phyloP scores from a whole-genome alignment of 2,113 vertebrate species.

The Genyomyrus donnyi region DNA sequence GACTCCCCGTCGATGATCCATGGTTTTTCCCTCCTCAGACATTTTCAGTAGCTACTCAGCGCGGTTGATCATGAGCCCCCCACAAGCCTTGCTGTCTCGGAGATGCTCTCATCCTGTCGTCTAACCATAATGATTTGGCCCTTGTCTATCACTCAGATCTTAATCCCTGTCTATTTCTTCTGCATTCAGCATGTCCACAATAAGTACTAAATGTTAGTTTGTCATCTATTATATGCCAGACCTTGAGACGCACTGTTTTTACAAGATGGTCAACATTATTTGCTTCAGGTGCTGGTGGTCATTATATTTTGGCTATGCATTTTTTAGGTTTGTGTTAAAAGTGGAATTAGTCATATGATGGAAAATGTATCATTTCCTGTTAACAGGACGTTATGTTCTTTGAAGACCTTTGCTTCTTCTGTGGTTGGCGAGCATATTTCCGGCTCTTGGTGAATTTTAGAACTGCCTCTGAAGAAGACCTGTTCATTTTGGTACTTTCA shows the following conservation, averaged over 20 bases:
- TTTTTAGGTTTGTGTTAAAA: background rate
- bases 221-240: background rate
- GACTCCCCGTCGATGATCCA: background rate
- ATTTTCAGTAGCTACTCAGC: background rate
- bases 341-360: background rate
- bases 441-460: background rate
- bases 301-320: background rate
- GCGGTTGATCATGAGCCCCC: background rate
- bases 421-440: slow-evolving; percentile 10
- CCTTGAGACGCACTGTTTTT: background rate
- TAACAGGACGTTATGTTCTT: background rate
- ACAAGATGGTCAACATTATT: background rate
- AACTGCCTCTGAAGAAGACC: background rate
- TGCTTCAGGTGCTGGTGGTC: background rate
- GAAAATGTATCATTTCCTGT: background rate
- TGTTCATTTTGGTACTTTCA: background rate
- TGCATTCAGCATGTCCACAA: background rate
- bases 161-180: background rate
- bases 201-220: background rate
- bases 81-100: background rate
- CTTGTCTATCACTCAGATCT: background rate
- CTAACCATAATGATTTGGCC: background rate
- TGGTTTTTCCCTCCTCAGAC: background rate
- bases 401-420: background rate
- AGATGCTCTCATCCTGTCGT: background rate